phyloP scores from a whole-genome alignment of 2,113 vertebrate species.

The Petaurus breviceps region DNA sequence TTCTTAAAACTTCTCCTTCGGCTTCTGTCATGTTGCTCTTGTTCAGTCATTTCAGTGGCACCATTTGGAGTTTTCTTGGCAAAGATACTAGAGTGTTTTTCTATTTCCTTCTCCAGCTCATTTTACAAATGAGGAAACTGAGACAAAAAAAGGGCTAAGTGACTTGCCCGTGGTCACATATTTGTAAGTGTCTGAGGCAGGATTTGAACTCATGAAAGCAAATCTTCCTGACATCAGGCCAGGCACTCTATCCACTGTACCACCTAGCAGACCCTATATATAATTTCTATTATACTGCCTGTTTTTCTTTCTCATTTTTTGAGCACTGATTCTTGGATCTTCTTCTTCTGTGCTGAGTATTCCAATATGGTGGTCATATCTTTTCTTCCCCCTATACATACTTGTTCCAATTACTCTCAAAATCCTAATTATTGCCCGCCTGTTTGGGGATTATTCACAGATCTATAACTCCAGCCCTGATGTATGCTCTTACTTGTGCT shows the following conservation, averaged over 20 bases:
- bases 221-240: not conserved
- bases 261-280: not conserved
- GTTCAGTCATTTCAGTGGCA: not conserved
- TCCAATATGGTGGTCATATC: too few relatives aligned
- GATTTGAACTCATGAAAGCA: not conserved
- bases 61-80: not conserved
- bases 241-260: not conserved
- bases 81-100: not conserved
- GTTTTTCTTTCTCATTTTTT: not conserved
- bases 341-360: not conserved
- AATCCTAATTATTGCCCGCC: not conserved
- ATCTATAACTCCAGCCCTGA: not conserved
- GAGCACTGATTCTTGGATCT: not conserved
- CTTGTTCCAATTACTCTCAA: not conserved
- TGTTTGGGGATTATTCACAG: not conserved
- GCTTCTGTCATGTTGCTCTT: not conserved
- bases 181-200: not conserved
- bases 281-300: not conserved
- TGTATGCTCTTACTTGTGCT: not conserved
- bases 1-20: constrained; percentile 10
- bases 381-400: not conserved
- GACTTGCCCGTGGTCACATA: not conserved
- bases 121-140: not conserved
- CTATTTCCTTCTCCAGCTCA: not conserved
- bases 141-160: not conserved